Conservation (phyloP, 2,797 vertebrate genomes). For the Tympanoctomys barrerae region DNA sequence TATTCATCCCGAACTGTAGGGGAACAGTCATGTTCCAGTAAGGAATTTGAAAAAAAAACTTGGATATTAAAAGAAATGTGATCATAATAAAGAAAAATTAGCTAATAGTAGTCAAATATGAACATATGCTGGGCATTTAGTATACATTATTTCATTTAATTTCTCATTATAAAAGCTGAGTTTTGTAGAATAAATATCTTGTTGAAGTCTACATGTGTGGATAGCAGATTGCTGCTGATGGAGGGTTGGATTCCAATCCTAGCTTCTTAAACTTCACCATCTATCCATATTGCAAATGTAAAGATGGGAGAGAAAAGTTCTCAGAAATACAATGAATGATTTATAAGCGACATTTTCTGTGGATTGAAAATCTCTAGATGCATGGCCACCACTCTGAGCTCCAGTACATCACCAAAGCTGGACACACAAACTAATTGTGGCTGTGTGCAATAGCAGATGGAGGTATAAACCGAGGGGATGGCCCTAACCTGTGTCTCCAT, state of each 20-base stretch:
- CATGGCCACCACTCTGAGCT: not conserved
- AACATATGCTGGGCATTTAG: not conserved
- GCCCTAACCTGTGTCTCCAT: not conserved
- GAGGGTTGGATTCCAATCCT: not conserved
- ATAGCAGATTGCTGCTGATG: not conserved
- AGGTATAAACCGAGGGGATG: not conserved
- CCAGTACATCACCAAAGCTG: not conserved
- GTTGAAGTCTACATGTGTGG: not conserved
- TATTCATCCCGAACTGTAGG: not conserved
- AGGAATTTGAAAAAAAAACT: not conserved
- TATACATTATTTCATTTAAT: not conserved
- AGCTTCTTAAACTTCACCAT: not conserved
- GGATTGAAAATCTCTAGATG: not conserved
- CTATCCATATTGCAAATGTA: not conserved
- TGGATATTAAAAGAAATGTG: not conserved
- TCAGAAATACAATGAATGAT: not conserved
- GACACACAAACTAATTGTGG: not conserved
- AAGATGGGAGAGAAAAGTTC: not conserved
- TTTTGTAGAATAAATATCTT: constrained; percentile 40
- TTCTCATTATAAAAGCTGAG: not conserved
- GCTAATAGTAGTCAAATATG: not conserved
- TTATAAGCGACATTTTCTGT: not conserved
- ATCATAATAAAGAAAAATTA: not conserved
- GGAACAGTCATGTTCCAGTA: not conserved
- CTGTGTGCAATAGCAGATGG: not conserved